Conservation (phyloP, 2,888 invertebrate genomes). For the Agriotes lineatus region DNA sequence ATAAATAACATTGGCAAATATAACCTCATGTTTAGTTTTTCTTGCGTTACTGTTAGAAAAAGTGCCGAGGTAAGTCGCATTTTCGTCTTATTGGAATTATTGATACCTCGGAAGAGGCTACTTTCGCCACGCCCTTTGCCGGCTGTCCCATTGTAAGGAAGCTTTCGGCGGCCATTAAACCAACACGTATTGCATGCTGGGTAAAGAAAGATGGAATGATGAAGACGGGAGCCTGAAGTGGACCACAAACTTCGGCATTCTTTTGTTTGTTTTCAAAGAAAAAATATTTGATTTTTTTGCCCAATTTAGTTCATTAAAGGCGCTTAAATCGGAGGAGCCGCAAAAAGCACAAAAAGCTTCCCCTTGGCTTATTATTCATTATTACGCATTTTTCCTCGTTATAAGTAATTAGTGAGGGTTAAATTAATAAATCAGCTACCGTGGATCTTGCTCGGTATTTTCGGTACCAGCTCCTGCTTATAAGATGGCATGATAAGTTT, state of each 20-base stretch:
- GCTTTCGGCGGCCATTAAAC: constrained; percentile 50
- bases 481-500: constrained; percentile 32
- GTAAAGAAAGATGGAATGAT: constrained; percentile 43
- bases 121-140: constrained; percentile 61
- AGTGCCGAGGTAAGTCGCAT: constrained; percentile 28
- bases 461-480: background rate
- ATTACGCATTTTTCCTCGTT: background rate
- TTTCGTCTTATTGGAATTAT: constrained; percentile 23
- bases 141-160: constrained; percentile 60
- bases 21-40: background rate
- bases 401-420: background rate
- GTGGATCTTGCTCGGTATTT: background rate
- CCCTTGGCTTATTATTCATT: background rate
- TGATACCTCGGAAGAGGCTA: constrained; percentile 50
- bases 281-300: background rate
- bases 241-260: constrained; percentile 19
- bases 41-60: constrained; percentile 3
- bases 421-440: constrained; percentile 10
- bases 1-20: background rate
- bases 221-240: constrained; percentile 34
- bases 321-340: background rate
- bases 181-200: constrained; percentile 41
- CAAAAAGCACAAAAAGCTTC: too few species aligned
- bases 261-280: constrained; percentile 16
- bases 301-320: background rate